Base-by-base conservation (phyloP, 2,113 vertebrate genomes). In the Podarcis cretensis region DNA sequence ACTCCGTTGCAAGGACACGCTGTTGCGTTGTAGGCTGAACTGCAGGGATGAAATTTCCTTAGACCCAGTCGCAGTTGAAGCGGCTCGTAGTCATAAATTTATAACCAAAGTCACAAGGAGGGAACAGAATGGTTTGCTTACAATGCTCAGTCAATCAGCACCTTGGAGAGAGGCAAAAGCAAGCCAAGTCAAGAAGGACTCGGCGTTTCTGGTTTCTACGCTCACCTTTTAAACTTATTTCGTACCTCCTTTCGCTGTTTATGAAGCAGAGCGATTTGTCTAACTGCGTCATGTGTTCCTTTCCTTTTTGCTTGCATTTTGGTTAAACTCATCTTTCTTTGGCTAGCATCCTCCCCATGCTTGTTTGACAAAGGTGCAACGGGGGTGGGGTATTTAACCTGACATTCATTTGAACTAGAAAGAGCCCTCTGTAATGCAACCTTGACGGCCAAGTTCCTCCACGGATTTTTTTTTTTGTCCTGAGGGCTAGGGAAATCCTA, bases 91-190 rank as follows among this genome's bases (percentile, higher is more conserved):
- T 63, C 59, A 14, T 63, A 20, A 18, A 20, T 63, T 63, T 86
- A 91, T 92, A 83, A 90, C 48, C 83, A 81, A 74, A 86, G 84
- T 75, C 89, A 86, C 30, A 71, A 84, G 88, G 83, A 84, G 74
- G 40, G 35, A 74, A 2, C 1, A 40, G 54, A 43, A 10, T 16
- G 27, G 12, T 21, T 63, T 14, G 18, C 16, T 73, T 3, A 37
- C 37, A 59, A 83, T 88, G 89, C 89, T 84, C 89, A 87, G 84
- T 91, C 89, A 93, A 85, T 91, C 90, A 93, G 88, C 88, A 81
- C 89, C 88, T 85, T 91, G 91, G 91, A 86, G 81, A 79, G 77
- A 89, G 89, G 69, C 85, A 89, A 84, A 32, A 21, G 57, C 25
- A 1, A 5, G 30, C n/a, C 68, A 59, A 5, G 30, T 48, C 68